Evolutionary conservation across 2,797 vertebrate species (phyloP), one percentile per base, ranked within the genome.

Genomic region (Anguilla pacifica): DNA sequence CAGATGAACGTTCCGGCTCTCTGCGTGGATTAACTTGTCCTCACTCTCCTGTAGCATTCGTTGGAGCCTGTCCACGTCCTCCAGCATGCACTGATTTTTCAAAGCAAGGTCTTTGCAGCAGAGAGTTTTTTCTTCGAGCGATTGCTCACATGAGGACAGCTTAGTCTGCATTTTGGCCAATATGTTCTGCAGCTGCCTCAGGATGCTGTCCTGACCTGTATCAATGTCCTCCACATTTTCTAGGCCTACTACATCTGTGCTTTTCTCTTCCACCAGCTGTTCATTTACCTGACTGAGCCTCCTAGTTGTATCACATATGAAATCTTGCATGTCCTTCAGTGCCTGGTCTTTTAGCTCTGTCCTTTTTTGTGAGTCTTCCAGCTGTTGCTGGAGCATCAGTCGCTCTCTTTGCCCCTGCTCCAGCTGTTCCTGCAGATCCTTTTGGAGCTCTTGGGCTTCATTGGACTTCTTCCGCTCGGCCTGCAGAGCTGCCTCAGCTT

Each of bases 401-500:
- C 19, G 3, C 35, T 79, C 74, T 6, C 2, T 22, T 22, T 46
- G 39, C 39, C 19, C 39, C 74, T 79, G 74, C 74, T 79, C 17
- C 74, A 79, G 39, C 39, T 79, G 35, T 6, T 5, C 35, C 15
- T 43, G 35, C 6, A 79, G 74, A 39, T 17, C 35, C 35, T 17
- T 6, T 22, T 19, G 35, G 13, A 79, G 35, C 35, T 43, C 74
- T 79, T 79, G 15, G 5, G 35, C 15, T 22, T 79, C 35, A 1
- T 2, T 79, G 3, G 22, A 43, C 39, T 79, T 39, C 2, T 22
- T 25, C 64, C 25, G 25, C 35, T 98, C 97, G 0, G 93, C 90
- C 3, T 96, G 96, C 86, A 97, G 93, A 67, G 93, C 88, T 0
- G 86, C 91, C 91, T 99, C 97, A 0, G 95, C 91, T 86, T 99